These are phyloP conservation scores for Vulpes ferrilata DNA, from an alignment of 2,113 vertebrate species.

Conservation along the genomic window DNA sequence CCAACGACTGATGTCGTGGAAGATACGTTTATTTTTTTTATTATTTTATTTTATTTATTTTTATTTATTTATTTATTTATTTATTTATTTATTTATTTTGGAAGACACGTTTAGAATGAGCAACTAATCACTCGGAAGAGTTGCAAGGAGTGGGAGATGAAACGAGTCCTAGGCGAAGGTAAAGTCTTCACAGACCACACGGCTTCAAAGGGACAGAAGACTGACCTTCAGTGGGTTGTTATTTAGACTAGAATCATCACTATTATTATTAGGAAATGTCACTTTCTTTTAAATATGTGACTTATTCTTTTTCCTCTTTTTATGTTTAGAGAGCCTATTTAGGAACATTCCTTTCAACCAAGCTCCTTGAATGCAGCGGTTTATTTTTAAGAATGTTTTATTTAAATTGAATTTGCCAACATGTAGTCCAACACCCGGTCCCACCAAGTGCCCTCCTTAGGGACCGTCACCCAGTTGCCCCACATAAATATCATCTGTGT, in stretches of 20 bases:
- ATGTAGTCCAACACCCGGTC: too few species aligned
- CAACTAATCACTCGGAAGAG: not conserved
- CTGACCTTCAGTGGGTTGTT: not conserved
- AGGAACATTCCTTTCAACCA: not conserved
- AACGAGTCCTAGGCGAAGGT: slow-evolving; percentile 19
- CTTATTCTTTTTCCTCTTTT: not conserved
- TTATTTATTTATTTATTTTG: not conserved
- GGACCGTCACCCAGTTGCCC: too few species aligned
- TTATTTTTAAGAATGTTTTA: too few species aligned
- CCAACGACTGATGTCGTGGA: slow-evolving; percentile 45
- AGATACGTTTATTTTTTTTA: not conserved
- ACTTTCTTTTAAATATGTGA: not conserved
- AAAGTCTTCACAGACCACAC: not conserved
- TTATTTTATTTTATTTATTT: too few species aligned
- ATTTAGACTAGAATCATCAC: not conserved
- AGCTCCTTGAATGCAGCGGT: not conserved
- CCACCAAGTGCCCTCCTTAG: too few species aligned
- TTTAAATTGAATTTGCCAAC: too few species aligned
- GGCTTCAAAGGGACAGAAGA: not conserved
- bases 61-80: too few species aligned
- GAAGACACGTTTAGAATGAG: slow-evolving; percentile 50
- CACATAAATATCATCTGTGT: too few species aligned
- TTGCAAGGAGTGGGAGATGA: slow-evolving; percentile 52
- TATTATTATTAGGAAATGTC: not conserved
- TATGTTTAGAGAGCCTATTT: not conserved